Evolutionary conservation across 1,140 invertebrate species (phyloP).

Genomic region (Drosophila kikkawai): DNA sequence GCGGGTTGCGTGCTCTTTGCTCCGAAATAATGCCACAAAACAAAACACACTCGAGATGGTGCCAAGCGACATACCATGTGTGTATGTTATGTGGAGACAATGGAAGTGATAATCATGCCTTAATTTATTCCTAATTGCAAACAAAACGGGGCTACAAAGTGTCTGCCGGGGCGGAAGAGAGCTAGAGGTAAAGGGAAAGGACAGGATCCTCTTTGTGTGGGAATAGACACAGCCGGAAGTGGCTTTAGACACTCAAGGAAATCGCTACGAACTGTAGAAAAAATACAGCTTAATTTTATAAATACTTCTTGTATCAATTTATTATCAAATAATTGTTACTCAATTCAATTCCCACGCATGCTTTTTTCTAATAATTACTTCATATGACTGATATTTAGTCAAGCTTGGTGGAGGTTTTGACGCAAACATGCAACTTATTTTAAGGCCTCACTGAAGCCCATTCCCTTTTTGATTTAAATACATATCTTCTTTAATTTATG

Average conservation of each 20-base stretch:
- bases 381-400: neutral
- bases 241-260: constrained; percentile 1
- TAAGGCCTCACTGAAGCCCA: neutral
- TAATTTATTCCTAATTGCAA: constrained; percentile 77
- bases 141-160: constrained; percentile 45
- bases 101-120: constrained; percentile 66
- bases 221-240: constrained; percentile 23
- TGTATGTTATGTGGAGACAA: constrained; percentile 50
- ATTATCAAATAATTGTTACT: neutral
- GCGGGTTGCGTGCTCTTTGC: constrained; percentile 52
- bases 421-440: neutral
- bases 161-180: constrained; percentile 1
- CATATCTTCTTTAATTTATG: constrained; percentile 22
- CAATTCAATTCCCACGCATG: neutral
- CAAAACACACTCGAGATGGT: constrained; percentile 38
- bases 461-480: constrained; percentile 4
- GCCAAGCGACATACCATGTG: constrained; percentile 33
- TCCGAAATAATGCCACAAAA: constrained; percentile 28
- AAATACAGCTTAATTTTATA: neutral
- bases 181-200: constrained; percentile 23
- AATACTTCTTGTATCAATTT: neutral
- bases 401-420: neutral
- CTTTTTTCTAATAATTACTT: neutral
- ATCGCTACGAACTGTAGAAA: neutral
- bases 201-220: constrained; percentile 30